Base-by-base conservation (phyloP, 2,113 vertebrate species). In the Amphiprion ocellaris region DNA sequence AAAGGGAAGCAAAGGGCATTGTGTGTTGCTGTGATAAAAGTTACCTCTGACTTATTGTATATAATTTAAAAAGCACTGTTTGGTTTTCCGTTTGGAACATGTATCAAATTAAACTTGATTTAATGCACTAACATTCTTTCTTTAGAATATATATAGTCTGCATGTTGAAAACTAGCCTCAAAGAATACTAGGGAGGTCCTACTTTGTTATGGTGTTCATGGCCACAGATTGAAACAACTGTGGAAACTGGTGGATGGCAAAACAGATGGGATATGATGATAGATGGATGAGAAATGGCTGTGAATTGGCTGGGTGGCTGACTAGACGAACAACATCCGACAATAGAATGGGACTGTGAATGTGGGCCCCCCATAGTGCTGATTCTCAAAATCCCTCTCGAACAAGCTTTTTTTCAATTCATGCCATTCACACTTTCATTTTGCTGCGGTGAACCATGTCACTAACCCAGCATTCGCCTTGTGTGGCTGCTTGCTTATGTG, bases 331-430 rank as follows among this genome's bases (percentile, higher is more conserved):
- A 79, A 68, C 17, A 26, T 60, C 84, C 39, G 85, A 84, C 85
- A 85, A 83, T 80, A 69, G 79, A 74, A 58, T 52, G 68, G 71
- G 49, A 50, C 73, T 84, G 76, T 82, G 74, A 87, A 74, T 70
- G 85, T 64, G 73, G 82, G 76, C 85, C 87, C 86, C 84, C 87
- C 49, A 49, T 84, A 81, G 90, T 87, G 91, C 87, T 90, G 85
- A 90, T 87, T 81, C 73, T 90, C 80, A 79, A 86, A 92, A 90
- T 88, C 88, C 77, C 81, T 75, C 63, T 85, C 33, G 56, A 66
- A 91, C 85, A 89, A 83, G 77, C 85, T 76, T 83, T 89, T 77
- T 88, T 86, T 82, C 84, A 84, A 67, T 82, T 87, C 77, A 80
- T 84, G 85, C 60, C 62, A 75, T 84, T 90, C 84, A 86, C 77